These are phyloP conservation scores for Busseola fusca DNA, from an alignment of 2,888 invertebrate genomes.

Conservation along the genomic window DNA sequence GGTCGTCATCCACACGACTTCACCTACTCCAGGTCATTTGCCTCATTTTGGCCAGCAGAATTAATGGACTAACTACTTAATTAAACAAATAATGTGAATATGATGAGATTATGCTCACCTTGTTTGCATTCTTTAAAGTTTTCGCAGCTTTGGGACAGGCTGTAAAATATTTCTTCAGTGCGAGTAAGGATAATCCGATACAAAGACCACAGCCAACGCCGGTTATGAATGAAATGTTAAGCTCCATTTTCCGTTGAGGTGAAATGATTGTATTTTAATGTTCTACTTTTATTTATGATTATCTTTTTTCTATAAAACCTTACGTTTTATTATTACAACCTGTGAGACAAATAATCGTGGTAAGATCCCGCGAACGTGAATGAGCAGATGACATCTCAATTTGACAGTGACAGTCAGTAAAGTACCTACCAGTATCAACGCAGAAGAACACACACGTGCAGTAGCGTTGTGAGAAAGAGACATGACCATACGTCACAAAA, in stretches of 20 bases:
- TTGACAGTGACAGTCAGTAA: slow-evolving; percentile 5
- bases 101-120: slow-evolving; percentile 63
- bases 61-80: too few relatives aligned
- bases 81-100: not conserved
- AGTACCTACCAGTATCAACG: not conserved
- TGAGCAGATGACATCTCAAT: too few relatives aligned
- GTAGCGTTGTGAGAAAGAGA: slow-evolving; percentile 3
- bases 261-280: slow-evolving; percentile 69
- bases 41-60: not conserved
- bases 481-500: not conserved
- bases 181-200: slow-evolving; percentile 82
- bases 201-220: slow-evolving; percentile 85
- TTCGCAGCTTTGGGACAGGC: slow-evolving; percentile 66
- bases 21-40: not conserved
- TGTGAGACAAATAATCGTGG: not conserved
- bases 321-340: not conserved
- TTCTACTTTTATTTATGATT: not conserved
- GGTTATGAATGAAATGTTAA: slow-evolving; percentile 78
- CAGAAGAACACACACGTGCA: not conserved
- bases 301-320: not conserved
- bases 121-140: slow-evolving; percentile 71
- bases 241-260: slow-evolving; percentile 78
- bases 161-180: slow-evolving; percentile 75
- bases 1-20: not conserved
- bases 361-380: not conserved